These are phyloP conservation scores for Eumacrocentrus americanus DNA, from an alignment of 2,888 invertebrate species.

Conservation along the genomic window DNA sequence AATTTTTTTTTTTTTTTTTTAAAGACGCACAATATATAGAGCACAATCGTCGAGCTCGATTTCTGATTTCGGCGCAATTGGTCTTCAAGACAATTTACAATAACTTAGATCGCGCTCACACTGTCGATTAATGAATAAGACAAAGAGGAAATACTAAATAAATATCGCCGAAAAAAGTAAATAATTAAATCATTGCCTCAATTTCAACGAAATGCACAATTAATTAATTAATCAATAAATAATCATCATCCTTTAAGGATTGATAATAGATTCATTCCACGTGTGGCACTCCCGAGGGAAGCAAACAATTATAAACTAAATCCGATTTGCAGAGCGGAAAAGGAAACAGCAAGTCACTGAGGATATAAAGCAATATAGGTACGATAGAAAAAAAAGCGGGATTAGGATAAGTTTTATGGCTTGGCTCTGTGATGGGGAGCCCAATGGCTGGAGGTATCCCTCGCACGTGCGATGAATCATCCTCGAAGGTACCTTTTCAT, in stretches of 20 bases:
- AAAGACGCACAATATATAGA: neutral
- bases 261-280: neutral
- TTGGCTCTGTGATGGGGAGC: constrained; percentile 30
- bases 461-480: constrained; percentile 27
- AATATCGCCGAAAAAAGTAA: neutral
- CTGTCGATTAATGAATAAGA: neutral
- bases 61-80: neutral
- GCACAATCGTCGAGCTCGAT: neutral
- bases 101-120: neutral
- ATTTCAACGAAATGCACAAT: constrained; percentile 1
- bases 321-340: neutral
- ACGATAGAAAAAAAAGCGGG: constrained; percentile 2
- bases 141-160: constrained; percentile 1
- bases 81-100: neutral
- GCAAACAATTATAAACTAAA: neutral
- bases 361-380: constrained; percentile 13
- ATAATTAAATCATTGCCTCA: constrained; percentile 19
- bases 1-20: no score
- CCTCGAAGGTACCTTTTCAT: constrained; percentile 26
- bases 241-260: neutral
- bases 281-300: neutral
- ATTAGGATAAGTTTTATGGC: constrained; percentile 27
- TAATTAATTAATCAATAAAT: neutral
- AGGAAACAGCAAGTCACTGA: neutral
- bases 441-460: constrained; percentile 33